These are phyloP conservation scores for Hyles euphorbiae DNA, from an alignment of 1,140 invertebrate species.

Conservation along the genomic window DNA sequence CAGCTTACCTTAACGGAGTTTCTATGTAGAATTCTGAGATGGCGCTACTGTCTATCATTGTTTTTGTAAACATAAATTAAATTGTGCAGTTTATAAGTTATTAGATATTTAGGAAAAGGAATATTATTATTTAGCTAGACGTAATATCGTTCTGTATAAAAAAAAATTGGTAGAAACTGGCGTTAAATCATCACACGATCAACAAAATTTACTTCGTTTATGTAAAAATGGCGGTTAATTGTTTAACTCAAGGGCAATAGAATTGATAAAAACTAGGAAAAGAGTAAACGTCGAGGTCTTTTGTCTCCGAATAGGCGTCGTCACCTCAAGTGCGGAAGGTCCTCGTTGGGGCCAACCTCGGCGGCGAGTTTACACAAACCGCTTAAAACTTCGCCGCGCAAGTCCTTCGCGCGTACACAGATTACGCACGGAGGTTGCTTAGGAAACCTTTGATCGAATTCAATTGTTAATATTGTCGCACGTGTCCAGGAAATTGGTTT, in stretches of 20 bases:
- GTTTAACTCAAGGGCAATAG: slow-evolving; percentile 45
- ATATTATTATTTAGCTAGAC: too few relatives aligned
- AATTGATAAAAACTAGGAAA: slow-evolving; percentile 59
- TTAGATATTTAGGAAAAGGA: too few relatives aligned
- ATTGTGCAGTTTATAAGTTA: too few relatives aligned
- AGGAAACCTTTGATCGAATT: too few relatives aligned
- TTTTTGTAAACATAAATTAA: not conserved
- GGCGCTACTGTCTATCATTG: slow-evolving; percentile 8
- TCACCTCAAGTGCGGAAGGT: slow-evolving; percentile 52
- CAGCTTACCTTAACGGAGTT: slow-evolving; percentile 4
- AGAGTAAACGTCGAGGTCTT: slow-evolving; percentile 52
- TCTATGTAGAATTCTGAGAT: slow-evolving; percentile 12
- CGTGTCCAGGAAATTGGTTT: too few relatives aligned
- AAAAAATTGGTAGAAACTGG: too few relatives aligned
- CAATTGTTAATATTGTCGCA: too few relatives aligned
- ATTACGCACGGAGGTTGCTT: too few relatives aligned
- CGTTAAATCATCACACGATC: slow-evolving; percentile 2
- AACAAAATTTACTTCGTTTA: not conserved
- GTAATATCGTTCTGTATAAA: too few relatives aligned
- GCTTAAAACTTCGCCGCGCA: too few relatives aligned
- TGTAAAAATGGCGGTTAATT: slow-evolving; percentile 10
- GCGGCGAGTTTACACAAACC: slow-evolving; percentile 6
- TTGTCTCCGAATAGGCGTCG: slow-evolving; percentile 42
- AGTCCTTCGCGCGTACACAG: too few relatives aligned
- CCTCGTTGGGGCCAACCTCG: slow-evolving; percentile 34